Evolutionary conservation across 2,888 invertebrate species (phyloP).

Genomic region (Pammene aurita): DNA sequence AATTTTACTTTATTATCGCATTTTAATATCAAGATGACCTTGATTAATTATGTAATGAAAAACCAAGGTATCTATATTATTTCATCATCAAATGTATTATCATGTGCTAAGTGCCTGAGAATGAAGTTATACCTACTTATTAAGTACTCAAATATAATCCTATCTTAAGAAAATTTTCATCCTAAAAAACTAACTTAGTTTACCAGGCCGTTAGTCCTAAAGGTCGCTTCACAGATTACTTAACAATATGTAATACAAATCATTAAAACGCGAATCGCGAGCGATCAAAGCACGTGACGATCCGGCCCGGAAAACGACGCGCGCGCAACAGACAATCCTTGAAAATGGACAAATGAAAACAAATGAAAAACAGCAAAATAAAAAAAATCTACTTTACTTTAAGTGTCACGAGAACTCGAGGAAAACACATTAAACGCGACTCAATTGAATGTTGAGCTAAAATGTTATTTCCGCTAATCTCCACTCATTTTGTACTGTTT

Average conservation of each 20-base stretch:
- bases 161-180: not conserved
- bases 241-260: conserved; percentile 6
- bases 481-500: conserved; percentile 62
- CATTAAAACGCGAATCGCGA: conserved; percentile 41
- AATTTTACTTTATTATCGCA: not conserved
- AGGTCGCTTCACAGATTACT: conserved; percentile 10
- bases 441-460: conserved; percentile 54
- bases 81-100: not conserved
- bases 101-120: too few relatives aligned
- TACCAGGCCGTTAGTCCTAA: not conserved
- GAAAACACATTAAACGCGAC: conserved; percentile 59
- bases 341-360: conserved; percentile 46
- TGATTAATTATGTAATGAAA: conserved; percentile 1
- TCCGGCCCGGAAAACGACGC: conserved; percentile 52
- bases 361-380: conserved; percentile 19
- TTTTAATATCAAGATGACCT: not conserved
- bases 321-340: conserved; percentile 56
- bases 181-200: not conserved
- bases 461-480: conserved; percentile 71
- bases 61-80: not conserved
- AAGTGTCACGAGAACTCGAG: conserved; percentile 41
- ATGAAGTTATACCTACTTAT: not conserved
- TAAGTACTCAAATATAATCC: not conserved
- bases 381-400: conserved; percentile 22
- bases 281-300: conserved; percentile 58